These are phyloP conservation scores for Danionella cerebrum DNA, from an alignment of 2,113 vertebrate species.

Conservation along the genomic window DNA sequence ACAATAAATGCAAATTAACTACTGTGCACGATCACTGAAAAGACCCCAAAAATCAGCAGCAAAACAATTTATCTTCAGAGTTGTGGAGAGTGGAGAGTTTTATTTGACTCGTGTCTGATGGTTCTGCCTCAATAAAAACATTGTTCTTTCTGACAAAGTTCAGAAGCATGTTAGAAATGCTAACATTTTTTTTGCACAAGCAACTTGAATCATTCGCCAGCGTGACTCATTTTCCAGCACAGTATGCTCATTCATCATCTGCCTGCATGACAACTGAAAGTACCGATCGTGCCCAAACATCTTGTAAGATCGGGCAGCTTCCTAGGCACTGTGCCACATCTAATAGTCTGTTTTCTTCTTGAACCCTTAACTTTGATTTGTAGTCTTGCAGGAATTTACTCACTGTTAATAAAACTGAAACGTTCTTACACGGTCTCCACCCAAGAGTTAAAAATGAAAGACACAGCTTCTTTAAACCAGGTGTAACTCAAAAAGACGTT, in stretches of 20 bases:
- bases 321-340: neutral
- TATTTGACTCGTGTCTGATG: too few relatives aligned
- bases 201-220: too few relatives aligned
- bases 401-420: neutral
- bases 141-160: too few relatives aligned
- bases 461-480: neutral
- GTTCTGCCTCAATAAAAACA: too few relatives aligned
- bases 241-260: neutral
- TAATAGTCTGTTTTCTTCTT: neutral
- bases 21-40: too few relatives aligned
- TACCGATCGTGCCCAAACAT: neutral
- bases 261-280: neutral
- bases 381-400: neutral
- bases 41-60: too few relatives aligned
- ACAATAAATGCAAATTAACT: too few relatives aligned
- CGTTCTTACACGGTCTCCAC: neutral
- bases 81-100: too few relatives aligned
- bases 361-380: neutral
- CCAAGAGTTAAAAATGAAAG: neutral
- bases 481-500: too few relatives aligned
- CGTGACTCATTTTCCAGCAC: neutral
- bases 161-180: too few relatives aligned
- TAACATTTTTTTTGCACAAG: too few relatives aligned
- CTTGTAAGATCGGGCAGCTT: neutral
- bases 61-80: too few relatives aligned